Conservation (phyloP, 92 coral and sea anemone species). For the Epizoanthus ramosus region DNA sequence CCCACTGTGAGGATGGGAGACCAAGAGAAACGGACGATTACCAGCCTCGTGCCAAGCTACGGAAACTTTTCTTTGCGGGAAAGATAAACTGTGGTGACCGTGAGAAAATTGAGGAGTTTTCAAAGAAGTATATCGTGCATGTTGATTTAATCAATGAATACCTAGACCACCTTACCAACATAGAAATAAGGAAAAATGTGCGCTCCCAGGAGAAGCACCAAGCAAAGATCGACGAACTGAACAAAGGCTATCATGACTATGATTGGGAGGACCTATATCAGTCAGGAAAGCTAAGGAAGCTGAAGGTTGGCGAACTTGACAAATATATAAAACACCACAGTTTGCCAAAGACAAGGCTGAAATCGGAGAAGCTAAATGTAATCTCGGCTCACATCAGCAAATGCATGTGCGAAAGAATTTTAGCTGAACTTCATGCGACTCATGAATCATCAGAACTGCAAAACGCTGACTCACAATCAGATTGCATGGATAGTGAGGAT, state of each 20-base stretch:
- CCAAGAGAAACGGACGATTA: no score
- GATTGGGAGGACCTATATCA: no score
- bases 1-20: no score
- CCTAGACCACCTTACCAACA: constrained; percentile 50
- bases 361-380: constrained; percentile 19
- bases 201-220: constrained; percentile 16
- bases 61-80: no score
- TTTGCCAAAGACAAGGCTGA: constrained; percentile 9
- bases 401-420: background rate
- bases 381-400: background rate
- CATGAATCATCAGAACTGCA: constrained; percentile 6
- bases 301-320: constrained; percentile 34
- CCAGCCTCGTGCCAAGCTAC: no score
- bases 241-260: constrained; percentile 40
- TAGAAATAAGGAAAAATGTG: constrained; percentile 31
- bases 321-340: constrained; percentile 28
- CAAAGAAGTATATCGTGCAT: constrained; percentile 31
- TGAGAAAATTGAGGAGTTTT: constrained; percentile 43
- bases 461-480: constrained; percentile 5
- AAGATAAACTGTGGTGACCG: no score
- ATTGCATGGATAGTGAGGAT: constrained; percentile 13
- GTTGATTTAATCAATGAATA: constrained; percentile 34
- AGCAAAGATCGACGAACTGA: constrained; percentile 33
- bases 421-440: background rate
- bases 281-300: no score